These are phyloP conservation scores for Paraplagusia blochii DNA, from an alignment of 2,113 vertebrate species.

Conservation along the genomic window DNA sequence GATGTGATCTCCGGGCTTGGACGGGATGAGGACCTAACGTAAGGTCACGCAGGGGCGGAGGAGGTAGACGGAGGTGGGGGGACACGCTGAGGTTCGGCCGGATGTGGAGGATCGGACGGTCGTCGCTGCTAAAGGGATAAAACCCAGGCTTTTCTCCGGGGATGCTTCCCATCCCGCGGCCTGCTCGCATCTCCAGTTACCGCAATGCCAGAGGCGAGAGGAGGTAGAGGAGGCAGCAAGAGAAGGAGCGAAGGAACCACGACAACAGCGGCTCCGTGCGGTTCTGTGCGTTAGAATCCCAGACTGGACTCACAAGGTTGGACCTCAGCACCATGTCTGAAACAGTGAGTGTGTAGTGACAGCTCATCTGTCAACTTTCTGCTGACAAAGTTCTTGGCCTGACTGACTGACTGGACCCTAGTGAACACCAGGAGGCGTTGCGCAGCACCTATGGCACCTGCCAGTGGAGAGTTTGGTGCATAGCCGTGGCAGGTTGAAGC, in stretches of 20 bases:
- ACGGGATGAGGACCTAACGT: conserved; percentile 34
- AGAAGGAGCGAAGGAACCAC: conserved; percentile 32
- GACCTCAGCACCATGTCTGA: conserved; percentile 17
- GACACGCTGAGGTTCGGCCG: conserved; percentile 36
- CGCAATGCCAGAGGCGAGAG: conserved; percentile 68
- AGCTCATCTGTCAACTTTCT: conserved; percentile 56
- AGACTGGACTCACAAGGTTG: conserved; percentile 20
- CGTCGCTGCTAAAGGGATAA: conserved; percentile 1
- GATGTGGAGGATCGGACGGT: conserved; percentile 22
- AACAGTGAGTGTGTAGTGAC: conserved; percentile 32
- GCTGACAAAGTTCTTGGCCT: conserved; percentile 65
- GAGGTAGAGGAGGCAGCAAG: conserved; percentile 35
- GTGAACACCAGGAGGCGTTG: conserved; percentile 52
- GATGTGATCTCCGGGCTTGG: conserved; percentile 22
- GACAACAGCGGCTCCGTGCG: background rate
- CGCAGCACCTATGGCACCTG: conserved; percentile 43
- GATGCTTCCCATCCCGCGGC: conserved; percentile 57
- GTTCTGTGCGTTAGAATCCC: conserved; percentile 9
- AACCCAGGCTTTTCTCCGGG: conserved; percentile 16
- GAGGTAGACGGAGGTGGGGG: conserved; percentile 12
- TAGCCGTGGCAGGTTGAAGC: conserved; percentile 48
- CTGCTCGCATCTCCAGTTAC: conserved; percentile 62
- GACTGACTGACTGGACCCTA: conserved; percentile 31
- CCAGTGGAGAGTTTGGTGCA: conserved; percentile 52
- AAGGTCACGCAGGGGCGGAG: conserved; percentile 17